Evolutionary conservation across 64 coral and sea anemone genomes (phyloP), one percentile per base, ranked within the genome.

Genomic region (Montipora sp.): DNA sequence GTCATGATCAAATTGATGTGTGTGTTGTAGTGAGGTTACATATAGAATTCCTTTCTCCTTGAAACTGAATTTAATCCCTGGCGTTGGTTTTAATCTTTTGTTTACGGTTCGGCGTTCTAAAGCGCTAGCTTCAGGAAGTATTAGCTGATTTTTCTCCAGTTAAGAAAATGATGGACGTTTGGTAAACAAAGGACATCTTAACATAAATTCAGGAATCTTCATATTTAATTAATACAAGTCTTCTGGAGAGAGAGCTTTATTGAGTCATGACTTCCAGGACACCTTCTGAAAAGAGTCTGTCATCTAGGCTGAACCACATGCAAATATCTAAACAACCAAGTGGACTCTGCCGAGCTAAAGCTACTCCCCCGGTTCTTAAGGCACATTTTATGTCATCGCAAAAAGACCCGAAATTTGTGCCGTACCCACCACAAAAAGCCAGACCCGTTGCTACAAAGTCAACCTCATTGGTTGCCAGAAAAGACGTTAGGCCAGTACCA

Each of bases 281-380:
- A 20, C 61, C 67, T 8, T 45, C 48, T 48, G 81, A 84, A 7
- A 69, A 84, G 20, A 15, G 24, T 49, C 13, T 84, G 65, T 84
- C 81, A 20, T 84, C 60, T 8, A 84, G 16, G 81, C 61, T 84
- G 14, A 84, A 11, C 45, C 27, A 58, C 36, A 3, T 84, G 2
- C 61, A 84, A 48, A 84, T 84, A 70, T 20, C 59, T 70, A 70
- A 71, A n/a, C 81, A 84, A 49, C 70, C 65, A 22, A 70, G 81
- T 20, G 47, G 60, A 12, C 60, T 84, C 15, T 70, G 14, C 43
- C 69, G 81, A 20, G 81, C 81, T 20, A 84, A 84, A 49, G 81
- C 81, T 3, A 46, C 81, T 9, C 81, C 81, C 1, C 81, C 63
- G 51, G 81, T 84, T 70, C 81, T 84, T 19, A 84, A 84, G 47